Evolutionary conservation across 2,113 vertebrate species (phyloP).

Genomic region (Maccullochella peelii): DNA sequence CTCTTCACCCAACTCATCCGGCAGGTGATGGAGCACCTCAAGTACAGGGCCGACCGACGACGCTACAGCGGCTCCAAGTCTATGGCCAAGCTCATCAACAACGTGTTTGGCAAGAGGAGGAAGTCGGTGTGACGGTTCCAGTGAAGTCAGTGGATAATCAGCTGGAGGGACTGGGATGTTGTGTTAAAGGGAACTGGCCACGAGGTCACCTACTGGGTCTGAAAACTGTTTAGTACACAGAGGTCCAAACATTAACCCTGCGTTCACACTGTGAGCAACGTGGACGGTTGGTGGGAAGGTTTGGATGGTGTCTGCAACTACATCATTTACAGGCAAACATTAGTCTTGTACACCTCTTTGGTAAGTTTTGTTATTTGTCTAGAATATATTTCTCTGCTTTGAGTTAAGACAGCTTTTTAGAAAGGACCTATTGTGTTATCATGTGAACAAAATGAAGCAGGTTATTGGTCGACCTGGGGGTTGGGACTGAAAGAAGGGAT

Average conservation of each 20-base stretch:
- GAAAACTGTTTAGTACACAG: not conserved
- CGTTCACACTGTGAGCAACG: slow-evolving; percentile 9
- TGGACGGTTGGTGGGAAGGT: not conserved
- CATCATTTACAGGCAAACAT: not conserved
- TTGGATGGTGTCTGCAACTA: not conserved
- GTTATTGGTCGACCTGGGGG: not conserved
- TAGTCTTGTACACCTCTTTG: not conserved
- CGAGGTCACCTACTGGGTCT: not conserved
- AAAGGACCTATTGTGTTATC: too few relatives aligned
- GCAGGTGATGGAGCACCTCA: slow-evolving; percentile 81
- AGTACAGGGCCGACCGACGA: slow-evolving; percentile 77
- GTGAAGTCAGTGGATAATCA: not conserved
- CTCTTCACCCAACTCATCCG: slow-evolving; percentile 85
- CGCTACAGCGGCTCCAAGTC: slow-evolving; percentile 86
- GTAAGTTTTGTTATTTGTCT: not conserved
- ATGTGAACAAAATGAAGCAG: not conserved
- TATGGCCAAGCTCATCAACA: slow-evolving; percentile 86
- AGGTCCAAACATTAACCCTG: not conserved
- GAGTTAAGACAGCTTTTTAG: too few relatives aligned
- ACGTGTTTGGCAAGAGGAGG: slow-evolving; percentile 86
- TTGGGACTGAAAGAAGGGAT: too few relatives aligned
- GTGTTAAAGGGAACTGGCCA: slow-evolving; percentile 3
- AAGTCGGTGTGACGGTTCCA: slow-evolving; percentile 80
- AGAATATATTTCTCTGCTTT: not conserved
- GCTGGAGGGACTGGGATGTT: slow-evolving; percentile 6